Conservation (phyloP, 2,797 vertebrate genomes). For the Monodelphis domestica region DNA sequence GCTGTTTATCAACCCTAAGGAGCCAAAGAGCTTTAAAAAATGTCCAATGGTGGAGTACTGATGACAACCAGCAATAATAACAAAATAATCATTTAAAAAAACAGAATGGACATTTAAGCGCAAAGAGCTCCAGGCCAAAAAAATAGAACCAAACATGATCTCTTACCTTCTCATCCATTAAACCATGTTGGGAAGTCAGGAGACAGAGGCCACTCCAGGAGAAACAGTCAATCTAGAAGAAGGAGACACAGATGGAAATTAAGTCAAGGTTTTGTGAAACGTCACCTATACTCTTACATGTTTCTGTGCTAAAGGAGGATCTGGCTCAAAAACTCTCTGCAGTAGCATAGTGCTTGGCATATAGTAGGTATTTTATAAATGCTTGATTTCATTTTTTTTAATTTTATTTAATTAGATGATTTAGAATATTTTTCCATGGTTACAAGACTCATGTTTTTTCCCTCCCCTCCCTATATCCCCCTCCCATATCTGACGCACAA, state of each 20-base stretch:
- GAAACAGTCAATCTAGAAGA: slow-evolving; percentile 65
- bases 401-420: too few relatives aligned
- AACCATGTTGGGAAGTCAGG: slow-evolving; percentile 57
- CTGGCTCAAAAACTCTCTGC: slow-evolving; percentile 57
- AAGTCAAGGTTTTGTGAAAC: slow-evolving; percentile 31
- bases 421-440: too few relatives aligned
- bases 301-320: slow-evolving; percentile 59
- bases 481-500: too few relatives aligned
- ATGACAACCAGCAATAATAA: not conserved
- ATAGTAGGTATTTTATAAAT: slow-evolving; percentile 51
- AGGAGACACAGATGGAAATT: slow-evolving; percentile 62
- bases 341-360: not conserved
- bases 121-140: slow-evolving; percentile 4
- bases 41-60: not conserved
- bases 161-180: slow-evolving; percentile 74
- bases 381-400: slow-evolving; percentile 55
- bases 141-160: slow-evolving; percentile 12
- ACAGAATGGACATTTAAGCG: not conserved
- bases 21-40: slow-evolving; percentile 26
- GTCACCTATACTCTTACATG: slow-evolving; percentile 25
- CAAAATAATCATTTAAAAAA: not conserved
- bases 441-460: too few relatives aligned
- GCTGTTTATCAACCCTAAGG: slow-evolving; percentile 13
- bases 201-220: slow-evolving; percentile 17
- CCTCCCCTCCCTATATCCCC: too few relatives aligned